Evolutionary conservation across 2,797 vertebrate species (phyloP), one percentile per base, ranked within the genome.

Genomic region (Chanos chanos): DNA sequence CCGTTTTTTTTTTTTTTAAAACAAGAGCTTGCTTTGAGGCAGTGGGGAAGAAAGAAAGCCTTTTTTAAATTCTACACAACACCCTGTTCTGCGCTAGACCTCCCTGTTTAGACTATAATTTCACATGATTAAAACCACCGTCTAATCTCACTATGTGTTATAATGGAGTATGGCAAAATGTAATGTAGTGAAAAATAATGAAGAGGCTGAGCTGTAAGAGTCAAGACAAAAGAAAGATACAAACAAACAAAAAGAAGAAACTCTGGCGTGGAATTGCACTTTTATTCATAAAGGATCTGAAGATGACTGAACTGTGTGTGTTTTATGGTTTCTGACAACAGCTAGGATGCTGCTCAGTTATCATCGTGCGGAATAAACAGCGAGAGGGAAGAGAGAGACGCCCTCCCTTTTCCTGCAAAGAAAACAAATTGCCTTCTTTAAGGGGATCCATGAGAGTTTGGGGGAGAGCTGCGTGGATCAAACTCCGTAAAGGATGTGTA

Each of bases 341-440:
- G 39, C 22, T 41, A 55, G 27, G 61, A 53, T 44, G 59, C 31
- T 2, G 13, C 18, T 3, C 28, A 30, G 28, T 31, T 1, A 21
- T 48, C 43, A 54, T 66, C 48, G 34, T 18, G 10, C 44, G 37
- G 36, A 51, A 51, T 47, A 57, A 63, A 58, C 25, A 22, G 37
- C 54, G 40, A 28, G 53, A 24, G 7, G 28, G 16, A 61, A 43
- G 45, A 54, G 61, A 59, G 47, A 25, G 53, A 52, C 51, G 64
- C 44, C 60, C 65, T 63, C 45, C 59, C 56, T 16, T 61, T n/a
- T 36, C 7, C 66, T 39, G 51, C 58, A 39, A 61, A 53, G 63
- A 65, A 77, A 76, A 73, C 69, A 71, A 76, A 79, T 74, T 73
- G 72, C 50, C 62, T 75, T 76, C 60, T 77, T 79, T 67, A 37